A percentile compares a stretch with the other conserved stretches of the same genome.
These are phyloP conservation scores for Rallus crepitans DNA, from an alignment of 2,797 vertebrate species.

Conservation along the genomic window DNA sequence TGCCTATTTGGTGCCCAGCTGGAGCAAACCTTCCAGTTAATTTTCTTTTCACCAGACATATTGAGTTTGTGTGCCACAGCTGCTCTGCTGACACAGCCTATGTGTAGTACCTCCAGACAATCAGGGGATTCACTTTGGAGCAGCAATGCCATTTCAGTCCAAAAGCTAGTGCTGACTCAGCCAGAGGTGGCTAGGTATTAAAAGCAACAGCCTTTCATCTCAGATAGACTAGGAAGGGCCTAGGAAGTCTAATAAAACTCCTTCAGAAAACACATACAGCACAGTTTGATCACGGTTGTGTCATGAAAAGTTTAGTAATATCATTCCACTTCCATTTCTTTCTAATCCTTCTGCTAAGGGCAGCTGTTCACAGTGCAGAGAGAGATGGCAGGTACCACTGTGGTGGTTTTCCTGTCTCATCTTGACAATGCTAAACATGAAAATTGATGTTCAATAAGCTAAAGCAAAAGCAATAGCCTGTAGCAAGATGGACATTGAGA, in stretches of 20 bases:
- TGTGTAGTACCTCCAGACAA: background rate
- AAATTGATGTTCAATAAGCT: background rate
- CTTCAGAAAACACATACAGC: background rate
- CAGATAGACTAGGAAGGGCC: background rate
- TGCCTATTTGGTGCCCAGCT: background rate
- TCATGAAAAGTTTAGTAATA: background rate
- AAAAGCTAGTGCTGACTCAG: background rate
- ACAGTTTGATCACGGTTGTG: background rate
- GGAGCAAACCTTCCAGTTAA: background rate
- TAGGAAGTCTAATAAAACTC: background rate
- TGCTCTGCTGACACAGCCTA: background rate
- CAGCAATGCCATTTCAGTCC: background rate
- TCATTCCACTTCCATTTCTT: background rate
- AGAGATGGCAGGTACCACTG: background rate
- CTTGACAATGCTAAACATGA: background rate
- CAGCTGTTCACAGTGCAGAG: background rate
- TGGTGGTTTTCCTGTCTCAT: rapidly evolving
- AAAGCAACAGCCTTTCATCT: background rate
- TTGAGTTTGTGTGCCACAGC: background rate
- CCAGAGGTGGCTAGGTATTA: background rate
- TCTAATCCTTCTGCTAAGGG: background rate
- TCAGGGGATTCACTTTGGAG: background rate
- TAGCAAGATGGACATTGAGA: background rate
- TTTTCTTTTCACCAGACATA: background rate
- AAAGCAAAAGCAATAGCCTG: background rate